phyloP scores from a whole-genome alignment of 2,888 invertebrate genomes.

The Pyrocoelia pectoralis region DNA sequence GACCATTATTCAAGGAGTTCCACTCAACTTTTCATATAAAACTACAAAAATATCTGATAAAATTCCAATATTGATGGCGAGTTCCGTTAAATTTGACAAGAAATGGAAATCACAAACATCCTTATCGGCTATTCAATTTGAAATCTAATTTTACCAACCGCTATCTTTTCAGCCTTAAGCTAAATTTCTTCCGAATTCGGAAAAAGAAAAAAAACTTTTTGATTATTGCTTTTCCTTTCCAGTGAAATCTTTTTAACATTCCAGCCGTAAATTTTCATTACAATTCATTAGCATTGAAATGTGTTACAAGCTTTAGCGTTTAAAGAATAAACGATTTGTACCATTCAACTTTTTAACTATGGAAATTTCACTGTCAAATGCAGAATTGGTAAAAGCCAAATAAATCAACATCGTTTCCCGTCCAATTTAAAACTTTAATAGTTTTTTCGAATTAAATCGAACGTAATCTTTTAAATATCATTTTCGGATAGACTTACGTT shows the following conservation, averaged over 20 bases:
- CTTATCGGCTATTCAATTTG: conserved; percentile 39
- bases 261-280: conserved; percentile 20
- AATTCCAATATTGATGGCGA: conserved; percentile 37
- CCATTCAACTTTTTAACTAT: conserved; percentile 26
- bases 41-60: conserved; percentile 33
- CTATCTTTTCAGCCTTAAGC: conserved; percentile 34
- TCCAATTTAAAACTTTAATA: conserved; percentile 34
- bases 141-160: conserved; percentile 37
- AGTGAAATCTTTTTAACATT: conserved; percentile 23
- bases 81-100: conserved; percentile 37
- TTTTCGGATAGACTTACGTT: too few species aligned
- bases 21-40: conserved; percentile 32
- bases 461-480: background rate
- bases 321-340: conserved; percentile 25
- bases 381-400: conserved; percentile 30
- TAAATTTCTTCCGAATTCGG: conserved; percentile 30
- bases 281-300: conserved; percentile 21
- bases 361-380: conserved; percentile 32
- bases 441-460: conserved; percentile 28
- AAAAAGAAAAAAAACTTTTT: conserved; percentile 25
- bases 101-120: conserved; percentile 40
- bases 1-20: conserved; percentile 16
- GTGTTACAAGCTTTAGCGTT: too few species aligned
- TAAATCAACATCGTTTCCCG: conserved; percentile 27
- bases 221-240: conserved; percentile 23